These are phyloP conservation scores for Collichthys lucidus DNA, from an alignment of 2,113 vertebrate genomes.

Conservation along the genomic window DNA sequence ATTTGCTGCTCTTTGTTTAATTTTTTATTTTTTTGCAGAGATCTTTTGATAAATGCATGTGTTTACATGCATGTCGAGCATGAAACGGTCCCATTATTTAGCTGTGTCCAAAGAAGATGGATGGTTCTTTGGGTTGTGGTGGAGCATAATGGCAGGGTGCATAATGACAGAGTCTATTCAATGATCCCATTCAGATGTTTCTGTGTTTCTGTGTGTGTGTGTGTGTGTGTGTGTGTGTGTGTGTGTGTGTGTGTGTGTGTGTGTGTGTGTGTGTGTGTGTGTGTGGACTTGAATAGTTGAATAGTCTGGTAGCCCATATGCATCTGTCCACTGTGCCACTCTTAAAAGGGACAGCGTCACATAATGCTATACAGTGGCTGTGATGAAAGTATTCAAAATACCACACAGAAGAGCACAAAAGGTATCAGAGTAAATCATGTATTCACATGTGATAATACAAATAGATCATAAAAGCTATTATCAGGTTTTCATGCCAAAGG, in stretches of 20 bases:
- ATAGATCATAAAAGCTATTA: no score
- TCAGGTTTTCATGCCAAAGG: not conserved
- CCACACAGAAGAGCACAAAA: not conserved
- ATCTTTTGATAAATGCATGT: not conserved
- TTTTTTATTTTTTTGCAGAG: no score
- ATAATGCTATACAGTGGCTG: not conserved
- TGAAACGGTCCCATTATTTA: not conserved
- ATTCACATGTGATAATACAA: no score
- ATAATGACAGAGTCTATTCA: conserved; percentile 19
- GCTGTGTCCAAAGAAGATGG: not conserved
- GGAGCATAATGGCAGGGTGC: not conserved
- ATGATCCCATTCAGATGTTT: conserved; percentile 16
- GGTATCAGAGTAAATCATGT: no score
- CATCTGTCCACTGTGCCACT: conserved; percentile 16
- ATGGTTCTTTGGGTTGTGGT: conserved; percentile 1
- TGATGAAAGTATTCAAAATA: not conserved
- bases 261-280: conserved; percentile 12
- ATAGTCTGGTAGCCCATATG: not conserved
- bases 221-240: conserved; percentile 12
- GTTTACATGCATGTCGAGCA: not conserved
- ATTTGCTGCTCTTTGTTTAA: not conserved
- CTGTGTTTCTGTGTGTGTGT: conserved; percentile 7
- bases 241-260: conserved; percentile 10
- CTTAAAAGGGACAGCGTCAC: not conserved
- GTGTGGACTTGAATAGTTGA: conserved; percentile 36